phyloP scores from a whole-genome alignment of 2,113 vertebrate species.

The Sigmodon hispidus region DNA sequence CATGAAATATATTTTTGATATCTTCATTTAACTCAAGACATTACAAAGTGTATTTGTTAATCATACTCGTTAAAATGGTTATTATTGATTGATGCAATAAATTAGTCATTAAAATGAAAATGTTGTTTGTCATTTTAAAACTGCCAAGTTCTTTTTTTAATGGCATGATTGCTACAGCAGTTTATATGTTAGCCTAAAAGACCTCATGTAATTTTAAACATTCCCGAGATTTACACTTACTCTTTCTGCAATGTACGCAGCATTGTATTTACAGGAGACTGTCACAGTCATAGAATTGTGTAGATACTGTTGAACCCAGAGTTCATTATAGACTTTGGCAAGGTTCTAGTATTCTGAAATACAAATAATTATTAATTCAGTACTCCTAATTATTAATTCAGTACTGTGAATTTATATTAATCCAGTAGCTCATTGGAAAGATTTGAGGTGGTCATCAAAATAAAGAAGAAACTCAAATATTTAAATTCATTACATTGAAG shows the following conservation, averaged over 20 bases:
- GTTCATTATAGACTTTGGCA: background rate
- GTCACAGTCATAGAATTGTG: background rate
- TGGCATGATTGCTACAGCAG: background rate
- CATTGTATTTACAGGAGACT: background rate
- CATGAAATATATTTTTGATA: background rate
- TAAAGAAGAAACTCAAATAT: slow-evolving; percentile 15
- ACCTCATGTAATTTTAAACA: background rate
- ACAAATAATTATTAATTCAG: background rate
- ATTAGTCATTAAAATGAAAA: slow-evolving; percentile 5
- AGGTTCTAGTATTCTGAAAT: background rate
- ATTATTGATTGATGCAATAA: background rate
- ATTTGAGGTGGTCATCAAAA: background rate
- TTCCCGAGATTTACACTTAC: background rate
- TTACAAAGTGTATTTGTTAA: background rate
- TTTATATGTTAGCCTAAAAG: background rate
- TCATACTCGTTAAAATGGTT: background rate
- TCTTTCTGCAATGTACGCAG: background rate
- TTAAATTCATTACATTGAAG: background rate
- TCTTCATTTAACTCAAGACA: slow-evolving; percentile 30
- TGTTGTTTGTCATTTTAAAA: background rate
- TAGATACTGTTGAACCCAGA: background rate
- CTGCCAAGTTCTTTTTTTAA: background rate
- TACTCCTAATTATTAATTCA: background rate
- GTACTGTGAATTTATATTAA: background rate
- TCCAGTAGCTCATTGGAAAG: background rate